phyloP scores from a whole-genome alignment of 1,140 invertebrate species.

The Babylonia areolata region DNA sequence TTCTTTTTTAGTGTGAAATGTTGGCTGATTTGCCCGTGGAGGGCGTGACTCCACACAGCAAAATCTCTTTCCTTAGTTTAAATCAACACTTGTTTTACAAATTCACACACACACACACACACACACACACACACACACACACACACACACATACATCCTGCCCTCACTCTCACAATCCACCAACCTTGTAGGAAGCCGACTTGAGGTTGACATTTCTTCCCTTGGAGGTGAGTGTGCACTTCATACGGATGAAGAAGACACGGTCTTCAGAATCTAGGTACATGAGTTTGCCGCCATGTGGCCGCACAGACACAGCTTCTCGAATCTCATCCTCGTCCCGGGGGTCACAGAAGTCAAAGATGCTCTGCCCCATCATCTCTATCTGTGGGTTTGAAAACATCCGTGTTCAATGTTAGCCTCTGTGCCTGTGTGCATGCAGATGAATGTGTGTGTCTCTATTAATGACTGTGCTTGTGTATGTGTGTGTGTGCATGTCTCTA shows the following conservation, averaged over 20 bases:
- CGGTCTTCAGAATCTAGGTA: constrained; percentile 30
- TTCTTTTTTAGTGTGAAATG: too few species aligned
- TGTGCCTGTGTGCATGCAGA: not conserved
- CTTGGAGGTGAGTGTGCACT: constrained; percentile 93
- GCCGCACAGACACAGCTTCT: constrained; percentile 81
- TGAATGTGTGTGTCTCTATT: not conserved
- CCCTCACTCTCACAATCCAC: not conserved
- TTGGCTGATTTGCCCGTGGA: too few species aligned
- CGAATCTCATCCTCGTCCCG: constrained; percentile 96
- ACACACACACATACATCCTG: not conserved
- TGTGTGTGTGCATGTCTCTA: not conserved
- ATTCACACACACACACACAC: not conserved
- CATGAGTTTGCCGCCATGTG: constrained; percentile 45
- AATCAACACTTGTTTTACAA: too few species aligned
- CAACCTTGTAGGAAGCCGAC: constrained; percentile 93
- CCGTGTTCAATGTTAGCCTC: not conserved
- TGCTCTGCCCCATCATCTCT: constrained; percentile 71
- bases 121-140: not conserved
- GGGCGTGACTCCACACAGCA: too few species aligned
- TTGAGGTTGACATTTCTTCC: constrained; percentile 94
- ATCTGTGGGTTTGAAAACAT: constrained; percentile 52
- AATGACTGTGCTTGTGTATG: not conserved
- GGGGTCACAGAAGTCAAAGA: constrained; percentile 78
- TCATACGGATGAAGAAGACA: constrained; percentile 87
- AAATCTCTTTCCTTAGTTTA: too few species aligned